These are phyloP conservation scores for Oryctes rhinoceros DNA, from an alignment of 1,140 invertebrate species.

Conservation along the genomic window DNA sequence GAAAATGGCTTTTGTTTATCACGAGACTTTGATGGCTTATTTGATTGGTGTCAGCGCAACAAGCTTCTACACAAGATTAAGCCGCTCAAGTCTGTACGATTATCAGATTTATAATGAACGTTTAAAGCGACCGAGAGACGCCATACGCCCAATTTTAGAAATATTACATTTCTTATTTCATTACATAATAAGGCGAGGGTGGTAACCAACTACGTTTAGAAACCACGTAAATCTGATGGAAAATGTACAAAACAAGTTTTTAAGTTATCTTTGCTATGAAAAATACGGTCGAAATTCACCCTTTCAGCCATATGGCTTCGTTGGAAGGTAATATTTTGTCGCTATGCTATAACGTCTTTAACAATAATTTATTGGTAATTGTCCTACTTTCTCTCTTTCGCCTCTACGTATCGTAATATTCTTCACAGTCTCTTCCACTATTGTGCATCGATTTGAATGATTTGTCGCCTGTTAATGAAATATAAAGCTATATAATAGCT, in stretches of 20 bases:
- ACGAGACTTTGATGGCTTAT: slow-evolving; percentile 6
- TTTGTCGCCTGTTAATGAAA: slow-evolving; percentile 20
- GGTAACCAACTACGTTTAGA: neutral
- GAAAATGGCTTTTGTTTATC: slow-evolving; percentile 7
- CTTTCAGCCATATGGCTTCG: neutral
- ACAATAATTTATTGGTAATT: neutral
- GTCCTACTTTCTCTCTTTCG: slow-evolving; percentile 16
- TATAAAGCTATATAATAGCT: neutral
- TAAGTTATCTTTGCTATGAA: slow-evolving; percentile 25
- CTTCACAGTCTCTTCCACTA: neutral
- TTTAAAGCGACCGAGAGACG: neutral
- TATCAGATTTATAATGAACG: neutral
- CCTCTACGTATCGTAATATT: neutral
- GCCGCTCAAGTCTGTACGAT: neutral
- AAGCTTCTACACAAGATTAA: neutral
- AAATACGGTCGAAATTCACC: slow-evolving; percentile 5
- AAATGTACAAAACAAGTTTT: slow-evolving; percentile 32
- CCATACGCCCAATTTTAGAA: neutral
- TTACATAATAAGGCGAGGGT: slow-evolving; percentile 21
- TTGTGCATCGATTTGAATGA: slow-evolving; percentile 1
- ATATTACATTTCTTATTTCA: slow-evolving; percentile 12
- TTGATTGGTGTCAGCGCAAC: slow-evolving; percentile 11
- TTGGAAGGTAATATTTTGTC: slow-evolving; percentile 8
- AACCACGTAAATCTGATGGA: neutral
- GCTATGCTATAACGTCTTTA: neutral